Percentiles rank a stretch among this genome's conserved stretches.
These are phyloP conservation scores for Brenthis daphne DNA, from an alignment of 2,888 invertebrate species.

Conservation along the genomic window DNA sequence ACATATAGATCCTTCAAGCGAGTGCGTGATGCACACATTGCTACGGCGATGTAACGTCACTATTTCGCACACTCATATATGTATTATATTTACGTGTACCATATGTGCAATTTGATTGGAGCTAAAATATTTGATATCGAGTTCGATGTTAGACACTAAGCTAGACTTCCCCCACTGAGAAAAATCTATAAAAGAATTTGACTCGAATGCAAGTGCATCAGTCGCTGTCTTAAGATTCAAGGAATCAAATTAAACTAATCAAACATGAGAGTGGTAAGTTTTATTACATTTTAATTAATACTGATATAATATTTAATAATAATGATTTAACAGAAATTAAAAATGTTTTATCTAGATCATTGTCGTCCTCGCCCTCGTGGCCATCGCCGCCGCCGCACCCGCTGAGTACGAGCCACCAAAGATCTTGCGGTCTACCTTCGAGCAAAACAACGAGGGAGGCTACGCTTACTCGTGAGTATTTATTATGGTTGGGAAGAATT, in stretches of 20 bases:
- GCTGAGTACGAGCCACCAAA: conserved; percentile 42
- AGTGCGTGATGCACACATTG: conserved; percentile 45
- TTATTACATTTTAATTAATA: background rate
- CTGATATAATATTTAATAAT: background rate
- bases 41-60: conserved; percentile 18
- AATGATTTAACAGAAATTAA: background rate
- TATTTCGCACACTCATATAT: background rate
- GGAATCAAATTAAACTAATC: conserved; percentile 55
- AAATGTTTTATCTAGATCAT: conserved; percentile 48
- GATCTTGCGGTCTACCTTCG: conserved; percentile 55
- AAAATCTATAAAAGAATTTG: conserved; percentile 77
- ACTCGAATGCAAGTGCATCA: conserved; percentile 58
- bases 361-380: conserved; percentile 63
- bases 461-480: conserved; percentile 55
- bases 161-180: conserved; percentile 57
- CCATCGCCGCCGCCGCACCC: conserved; percentile 55
- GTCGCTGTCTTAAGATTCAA: conserved; percentile 65
- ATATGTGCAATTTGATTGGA: conserved; percentile 7
- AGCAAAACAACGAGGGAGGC: conserved; percentile 56
- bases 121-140: conserved; percentile 62
- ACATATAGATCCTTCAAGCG: conserved; percentile 54
- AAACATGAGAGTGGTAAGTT: conserved; percentile 74
- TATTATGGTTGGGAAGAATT: too few species aligned
- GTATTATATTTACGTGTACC: conserved; percentile 38
- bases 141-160: conserved; percentile 67